Evolutionary conservation across 2,113 vertebrate species (phyloP).

Genomic region (Cheilinus undulatus): DNA sequence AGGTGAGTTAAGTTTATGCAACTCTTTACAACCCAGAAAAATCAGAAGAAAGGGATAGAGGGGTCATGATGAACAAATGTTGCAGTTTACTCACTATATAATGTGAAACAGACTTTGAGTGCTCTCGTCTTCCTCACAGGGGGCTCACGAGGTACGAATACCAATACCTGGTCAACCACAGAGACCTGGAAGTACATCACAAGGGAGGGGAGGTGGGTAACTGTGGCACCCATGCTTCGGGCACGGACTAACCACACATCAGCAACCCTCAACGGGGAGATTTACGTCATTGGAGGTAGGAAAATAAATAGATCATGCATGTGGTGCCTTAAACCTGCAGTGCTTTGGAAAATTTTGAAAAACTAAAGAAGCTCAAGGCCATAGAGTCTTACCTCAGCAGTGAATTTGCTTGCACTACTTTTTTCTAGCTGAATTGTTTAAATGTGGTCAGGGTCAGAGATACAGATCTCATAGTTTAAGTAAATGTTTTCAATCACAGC

Average conservation of each 20-base stretch:
- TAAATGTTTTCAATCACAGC: background rate
- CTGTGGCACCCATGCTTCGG: slow-evolving; percentile 90
- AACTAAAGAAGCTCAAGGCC: slow-evolving; percentile 11
- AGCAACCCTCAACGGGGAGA: slow-evolving; percentile 90
- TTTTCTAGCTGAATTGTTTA: slow-evolving; percentile 10
- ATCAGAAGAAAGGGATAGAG: background rate
- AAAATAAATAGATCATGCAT: slow-evolving; percentile 49
- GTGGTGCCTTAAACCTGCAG: slow-evolving; percentile 43
- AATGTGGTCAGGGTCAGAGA: background rate
- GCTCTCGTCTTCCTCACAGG: slow-evolving; percentile 78
- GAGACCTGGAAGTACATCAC: slow-evolving; percentile 94
- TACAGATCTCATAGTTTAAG: background rate
- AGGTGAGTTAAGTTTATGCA: slow-evolving; percentile 81
- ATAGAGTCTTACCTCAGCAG: background rate
- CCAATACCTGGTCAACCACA: slow-evolving; percentile 95
- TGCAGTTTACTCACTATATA: slow-evolving; percentile 8
- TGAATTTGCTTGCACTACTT: slow-evolving; percentile 1
- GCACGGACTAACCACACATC: slow-evolving; percentile 95
- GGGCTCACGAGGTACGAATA: slow-evolving; percentile 91
- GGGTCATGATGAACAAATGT: background rate
- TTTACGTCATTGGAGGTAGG: slow-evolving; percentile 95
- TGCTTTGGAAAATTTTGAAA: slow-evolving; percentile 22
- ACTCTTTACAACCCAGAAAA: slow-evolving; percentile 13
- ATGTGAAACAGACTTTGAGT: slow-evolving; percentile 30
- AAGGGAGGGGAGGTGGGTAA: slow-evolving; percentile 88